phyloP scores from a whole-genome alignment of 64 coral and sea anemone species.

The Pachyseris speciosa region DNA sequence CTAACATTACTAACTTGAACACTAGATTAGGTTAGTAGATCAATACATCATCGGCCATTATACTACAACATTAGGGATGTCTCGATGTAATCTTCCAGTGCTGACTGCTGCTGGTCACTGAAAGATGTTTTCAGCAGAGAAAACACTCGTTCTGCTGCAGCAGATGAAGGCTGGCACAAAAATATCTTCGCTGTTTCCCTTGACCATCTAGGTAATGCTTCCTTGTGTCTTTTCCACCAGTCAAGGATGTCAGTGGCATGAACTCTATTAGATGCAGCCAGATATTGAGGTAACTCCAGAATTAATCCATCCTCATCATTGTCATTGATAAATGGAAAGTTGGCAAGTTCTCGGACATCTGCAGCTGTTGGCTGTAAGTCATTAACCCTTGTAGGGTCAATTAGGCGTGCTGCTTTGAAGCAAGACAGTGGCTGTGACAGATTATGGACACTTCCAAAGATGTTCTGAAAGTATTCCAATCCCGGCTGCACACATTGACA shows the following conservation, averaged over 20 bases:
- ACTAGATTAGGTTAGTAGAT: conserved; percentile 14
- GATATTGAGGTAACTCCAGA: conserved; percentile 3
- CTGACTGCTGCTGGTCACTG: not conserved
- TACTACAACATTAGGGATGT: conserved; percentile 12
- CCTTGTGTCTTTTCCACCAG: conserved; percentile 23
- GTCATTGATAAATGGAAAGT: conserved; percentile 45
- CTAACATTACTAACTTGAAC: conserved; percentile 12
- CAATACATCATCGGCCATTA: conserved; percentile 9
- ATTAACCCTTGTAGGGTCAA: conserved; percentile 7
- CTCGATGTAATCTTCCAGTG: conserved; percentile 4
- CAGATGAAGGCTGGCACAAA: conserved; percentile 23
- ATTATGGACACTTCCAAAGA: not conserved
- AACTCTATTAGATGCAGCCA: conserved; percentile 2
- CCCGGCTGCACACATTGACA: conserved; percentile 5
- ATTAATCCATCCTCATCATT: conserved; percentile 10
- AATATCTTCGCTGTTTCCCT: conserved; percentile 6
- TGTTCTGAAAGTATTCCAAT: conserved; percentile 23
- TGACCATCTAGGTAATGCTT: conserved; percentile 19
- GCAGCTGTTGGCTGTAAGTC: conserved; percentile 8
- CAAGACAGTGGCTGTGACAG: conserved; percentile 14
- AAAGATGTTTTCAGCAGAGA: conserved; percentile 27
- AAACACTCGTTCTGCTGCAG: conserved; percentile 39
- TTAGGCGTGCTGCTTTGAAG: conserved; percentile 16
- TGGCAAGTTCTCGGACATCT: not conserved
- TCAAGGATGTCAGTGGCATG: conserved; percentile 16